These are phyloP conservation scores for Varanus komodoensis DNA, from an alignment of 2,113 vertebrate species.

Conservation along the genomic window DNA sequence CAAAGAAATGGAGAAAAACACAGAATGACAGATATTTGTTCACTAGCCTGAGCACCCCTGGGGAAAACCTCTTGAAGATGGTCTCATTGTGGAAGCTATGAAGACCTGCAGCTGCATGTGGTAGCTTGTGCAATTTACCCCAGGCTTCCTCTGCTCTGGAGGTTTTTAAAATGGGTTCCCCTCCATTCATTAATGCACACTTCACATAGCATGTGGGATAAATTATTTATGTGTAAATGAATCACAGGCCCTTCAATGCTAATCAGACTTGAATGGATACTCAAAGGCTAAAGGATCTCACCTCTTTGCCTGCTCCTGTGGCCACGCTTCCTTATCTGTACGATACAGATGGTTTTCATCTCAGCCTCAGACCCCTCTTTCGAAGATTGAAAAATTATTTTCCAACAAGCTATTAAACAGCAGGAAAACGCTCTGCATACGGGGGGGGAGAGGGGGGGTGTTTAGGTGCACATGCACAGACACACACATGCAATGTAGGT, in stretches of 20 bases:
- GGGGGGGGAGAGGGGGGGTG: rapidly evolving
- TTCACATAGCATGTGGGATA: not conserved
- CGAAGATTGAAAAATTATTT: slow-evolving; percentile 6
- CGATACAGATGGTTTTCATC: slow-evolving; percentile 4
- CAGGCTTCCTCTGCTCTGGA: not conserved
- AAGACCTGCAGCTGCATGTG: too few relatives aligned
- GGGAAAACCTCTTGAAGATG: not conserved
- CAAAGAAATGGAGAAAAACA: not conserved
- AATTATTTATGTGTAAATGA: not conserved
- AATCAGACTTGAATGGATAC: slow-evolving; percentile 3
- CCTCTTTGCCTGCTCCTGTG: not conserved
- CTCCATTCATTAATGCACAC: not conserved
- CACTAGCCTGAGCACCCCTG: not conserved
- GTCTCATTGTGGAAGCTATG: not conserved
- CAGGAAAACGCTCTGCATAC: not conserved
- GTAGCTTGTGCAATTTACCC: not conserved
- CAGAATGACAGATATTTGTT: not conserved
- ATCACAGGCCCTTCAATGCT: not conserved
- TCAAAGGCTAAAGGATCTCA: not conserved
- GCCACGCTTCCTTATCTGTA: not conserved
- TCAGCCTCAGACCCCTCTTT: slow-evolving; percentile 3
- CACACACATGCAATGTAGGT: not conserved
- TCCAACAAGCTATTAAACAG: not conserved
- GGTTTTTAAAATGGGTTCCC: not conserved
- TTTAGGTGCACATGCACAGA: too few relatives aligned